Base-by-base conservation (phyloP, 2,888 invertebrate species). In the Neelides folsomi region DNA sequence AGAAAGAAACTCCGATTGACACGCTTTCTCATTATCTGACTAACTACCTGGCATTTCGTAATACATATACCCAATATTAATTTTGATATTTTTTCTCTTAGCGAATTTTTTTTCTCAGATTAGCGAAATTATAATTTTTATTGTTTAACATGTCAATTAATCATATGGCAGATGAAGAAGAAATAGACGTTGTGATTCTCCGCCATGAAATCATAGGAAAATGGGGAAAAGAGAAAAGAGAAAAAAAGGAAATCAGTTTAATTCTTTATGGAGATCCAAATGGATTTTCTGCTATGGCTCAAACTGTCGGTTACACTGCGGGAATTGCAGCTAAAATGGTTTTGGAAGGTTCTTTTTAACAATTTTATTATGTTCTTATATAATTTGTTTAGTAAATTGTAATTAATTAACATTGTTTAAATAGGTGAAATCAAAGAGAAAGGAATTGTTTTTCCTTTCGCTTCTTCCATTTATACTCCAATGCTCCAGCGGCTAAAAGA, bases 1-100 rank as follows among this genome's bases (percentile, higher is more conserved):
- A 76, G 65, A 56, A 65, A n/a, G 68, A 67, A 36, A 71, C 73
- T 5, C 75, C 77, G 2, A 65, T 79, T 18, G 76, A 76, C 58
- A 77, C 77, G 1, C 66, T 78, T 27, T 27, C 27, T 3, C 27
- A 27, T 27, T 27, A 3, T 27, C 7, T 27, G 27, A 7, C 27
- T 5, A 27, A 27, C 7, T 5, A 3, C 7, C 7, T 27, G 7
- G 27, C 27, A 5, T 27, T 27, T 27, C 27, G 27, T 27, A 7
- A 27, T n/a, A n/a, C n/a, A n/a, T n/a, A n/a, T n/a, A n/a, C n/a
- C n/a, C n/a, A n/a, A n/a, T n/a, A n/a, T n/a, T n/a, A n/a, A n/a
- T n/a, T n/a, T n/a, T n/a, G n/a, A n/a, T n/a, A n/a, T n/a, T n/a
- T n/a, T n/a, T n/a, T n/a, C n/a, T n/a, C n/a, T n/a, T n/a, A n/a